These are phyloP conservation scores for Aleiodes alternator DNA, from an alignment of 2,888 invertebrate species.

Conservation along the genomic window DNA sequence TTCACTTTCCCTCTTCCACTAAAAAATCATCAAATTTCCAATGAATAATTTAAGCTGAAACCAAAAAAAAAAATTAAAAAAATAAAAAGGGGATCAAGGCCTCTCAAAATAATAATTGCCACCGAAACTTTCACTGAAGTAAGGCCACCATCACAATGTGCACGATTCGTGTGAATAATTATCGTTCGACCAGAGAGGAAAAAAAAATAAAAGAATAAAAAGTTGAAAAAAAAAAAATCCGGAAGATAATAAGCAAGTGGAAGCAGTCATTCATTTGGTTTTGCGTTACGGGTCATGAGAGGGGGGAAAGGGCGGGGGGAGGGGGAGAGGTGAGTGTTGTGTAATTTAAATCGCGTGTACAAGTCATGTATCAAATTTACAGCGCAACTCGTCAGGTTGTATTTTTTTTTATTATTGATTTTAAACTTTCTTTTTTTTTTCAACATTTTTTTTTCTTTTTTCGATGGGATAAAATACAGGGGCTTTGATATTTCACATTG, in stretches of 20 bases:
- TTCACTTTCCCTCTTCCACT: too few species aligned
- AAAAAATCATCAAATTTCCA: too few species aligned
- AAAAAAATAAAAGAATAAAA: background rate
- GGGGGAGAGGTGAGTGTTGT: background rate
- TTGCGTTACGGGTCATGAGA: background rate
- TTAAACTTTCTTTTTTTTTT: slow-evolving; percentile 2
- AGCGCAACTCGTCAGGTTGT: slow-evolving; percentile 5
- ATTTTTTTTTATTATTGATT: slow-evolving; percentile 18
- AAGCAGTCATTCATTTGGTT: slow-evolving; percentile 29
- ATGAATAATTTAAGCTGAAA: background rate
- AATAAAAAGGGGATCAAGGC: slow-evolving; percentile 10
- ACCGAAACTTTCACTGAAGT: slow-evolving; percentile 22
- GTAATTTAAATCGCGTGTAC: slow-evolving; percentile 42
- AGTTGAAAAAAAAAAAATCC: slow-evolving; percentile 10
- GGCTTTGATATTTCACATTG: slow-evolving; percentile 36
- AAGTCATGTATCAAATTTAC: slow-evolving; percentile 32
- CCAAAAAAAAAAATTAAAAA: background rate
- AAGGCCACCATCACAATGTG: slow-evolving; percentile 25
- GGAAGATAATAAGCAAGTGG: slow-evolving; percentile 38
- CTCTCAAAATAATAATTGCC: background rate
- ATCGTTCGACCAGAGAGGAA: slow-evolving; percentile 22
- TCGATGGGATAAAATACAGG: slow-evolving; percentile 3
- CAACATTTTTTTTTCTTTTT: background rate
- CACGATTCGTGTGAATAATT: slow-evolving; percentile 23
- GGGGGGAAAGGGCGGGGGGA: background rate